Evolutionary conservation across 2,113 vertebrate species (phyloP), one percentile per base, ranked within the genome.

Genomic region (Collichthys lucidus): DNA sequence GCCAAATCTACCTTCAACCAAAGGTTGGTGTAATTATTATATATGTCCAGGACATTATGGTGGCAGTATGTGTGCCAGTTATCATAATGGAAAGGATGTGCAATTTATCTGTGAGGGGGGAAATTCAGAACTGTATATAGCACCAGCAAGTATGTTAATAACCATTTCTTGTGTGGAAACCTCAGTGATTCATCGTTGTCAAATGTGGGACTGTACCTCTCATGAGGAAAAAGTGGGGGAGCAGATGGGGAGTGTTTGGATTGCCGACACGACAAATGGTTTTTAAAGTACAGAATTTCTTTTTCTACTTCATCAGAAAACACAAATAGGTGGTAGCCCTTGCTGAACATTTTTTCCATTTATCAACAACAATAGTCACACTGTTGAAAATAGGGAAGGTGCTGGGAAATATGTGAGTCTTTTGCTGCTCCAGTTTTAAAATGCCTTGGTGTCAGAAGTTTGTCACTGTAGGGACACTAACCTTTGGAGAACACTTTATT

Each of bases 101-200:
- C 22, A 60, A 42, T 71, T 65, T 42, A 64, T 64, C 24, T 50
- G 40, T 40, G 35, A 40, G 20, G 24, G 3, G 1, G 5, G 20
- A 35, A 20, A 49, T 40, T 57, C 22, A 46, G 62, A 47, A n/a
- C 6, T 57, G 29, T 40, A 46, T 20, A 17, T 31, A 24, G 50
- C 19, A 60, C 20, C 24, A 68, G 55, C 26, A 59, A 57, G 52
- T 50, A 52, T 40, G 19, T n/a, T 52, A 29, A 44, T 60, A 50
- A 20, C 6, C 6, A 42, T 42, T 63, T 53, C 53, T 35, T 35
- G 53, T 53, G 16, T 31, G 46, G 35, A 60, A 66, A 14, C 29
- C 55, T 67, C 20, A 65, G 53, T 52, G 10, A 72, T 79, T 56
- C 26, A 57, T 80, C 26, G 55, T 24, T 69, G 56, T 61, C 44